A percentile compares a stretch with the other conserved stretches of the same genome.
These are phyloP conservation scores for Xiphorhynchus erythropygius DNA, from an alignment of 2,797 vertebrate species.

Conservation along the genomic window DNA sequence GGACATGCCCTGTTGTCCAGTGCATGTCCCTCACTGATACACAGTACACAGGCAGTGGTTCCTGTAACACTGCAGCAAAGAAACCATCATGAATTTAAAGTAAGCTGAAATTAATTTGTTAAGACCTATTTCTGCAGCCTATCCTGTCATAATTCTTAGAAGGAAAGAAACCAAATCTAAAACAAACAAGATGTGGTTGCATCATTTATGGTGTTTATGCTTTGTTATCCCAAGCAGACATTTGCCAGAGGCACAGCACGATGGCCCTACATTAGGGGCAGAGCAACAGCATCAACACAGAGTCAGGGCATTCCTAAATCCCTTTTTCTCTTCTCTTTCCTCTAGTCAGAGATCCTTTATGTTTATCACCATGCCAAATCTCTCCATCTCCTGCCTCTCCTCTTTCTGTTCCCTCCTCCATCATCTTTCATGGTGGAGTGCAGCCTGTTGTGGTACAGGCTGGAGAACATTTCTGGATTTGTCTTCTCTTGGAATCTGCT, in stretches of 20 bases:
- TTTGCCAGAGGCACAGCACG: neutral
- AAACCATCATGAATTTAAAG: neutral
- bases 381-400: neutral
- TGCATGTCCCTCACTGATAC: neutral
- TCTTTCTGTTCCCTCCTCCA: neutral
- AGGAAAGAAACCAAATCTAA: neutral
- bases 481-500: neutral
- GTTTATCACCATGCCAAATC: accelerated
- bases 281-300: neutral
- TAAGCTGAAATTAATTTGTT: neutral
- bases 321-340: neutral
- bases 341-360: neutral
- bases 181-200: neutral
- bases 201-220: neutral
- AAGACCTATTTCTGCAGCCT: neutral
- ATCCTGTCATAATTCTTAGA: neutral
- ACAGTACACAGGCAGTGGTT: neutral
- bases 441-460: accelerated
- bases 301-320: neutral
- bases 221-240: neutral
- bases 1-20: neutral
- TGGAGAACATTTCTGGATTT: neutral
- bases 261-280: neutral
- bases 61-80: neutral
- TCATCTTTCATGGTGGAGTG: neutral